Evolutionary conservation across 2,888 invertebrate genomes (phyloP), one percentile per base, ranked within the genome.

Genomic region (Pelosia muscerda): DNA sequence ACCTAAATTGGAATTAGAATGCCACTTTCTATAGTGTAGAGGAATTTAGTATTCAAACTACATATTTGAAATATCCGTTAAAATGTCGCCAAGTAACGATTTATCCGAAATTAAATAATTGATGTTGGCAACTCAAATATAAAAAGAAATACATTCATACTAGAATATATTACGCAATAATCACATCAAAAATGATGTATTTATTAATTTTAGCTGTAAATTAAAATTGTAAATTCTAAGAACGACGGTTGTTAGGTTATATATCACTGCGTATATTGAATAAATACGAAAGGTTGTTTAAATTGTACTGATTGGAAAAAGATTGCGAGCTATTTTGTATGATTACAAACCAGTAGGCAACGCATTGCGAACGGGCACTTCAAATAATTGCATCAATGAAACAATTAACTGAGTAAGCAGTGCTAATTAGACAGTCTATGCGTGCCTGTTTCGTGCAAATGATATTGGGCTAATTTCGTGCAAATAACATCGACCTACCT

Each of bases 171-270:
- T 9, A 1, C 49, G 13, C 49, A 49, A 26, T 22, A 2, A 49
- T 28, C 13, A 22, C 61, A 28, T 53, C 13, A 9, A 61, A 13
- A 42, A 42, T 61, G 22, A 61, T 8, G n/a, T 2, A 28, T 22
- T 53, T 53, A 53, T 53, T 49, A 61, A 28, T 61, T 61, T 25
- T 22, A 49, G 28, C 26, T n/a, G 22, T 26, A 28, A 49, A 61
- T 49, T 53, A 28, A n/a, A 61, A 62, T 62, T 62, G 28, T 28
- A 28, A 42, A 62, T n/a, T 62, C 22, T 28, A 49, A n/a, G 5
- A 61, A 61, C 49, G 61, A 49, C 19, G 13, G 28, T 53, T 61
- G 26, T 49, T 53, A 61, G 61, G 49, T 61, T 53, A 59, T n/a
- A 28, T 49, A 28, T 60, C 49, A 61, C 11, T 49, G 49, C 22